These are phyloP conservation scores for Hylomyscus alleni DNA, from an alignment of 2,797 vertebrate genomes.

Conservation along the genomic window DNA sequence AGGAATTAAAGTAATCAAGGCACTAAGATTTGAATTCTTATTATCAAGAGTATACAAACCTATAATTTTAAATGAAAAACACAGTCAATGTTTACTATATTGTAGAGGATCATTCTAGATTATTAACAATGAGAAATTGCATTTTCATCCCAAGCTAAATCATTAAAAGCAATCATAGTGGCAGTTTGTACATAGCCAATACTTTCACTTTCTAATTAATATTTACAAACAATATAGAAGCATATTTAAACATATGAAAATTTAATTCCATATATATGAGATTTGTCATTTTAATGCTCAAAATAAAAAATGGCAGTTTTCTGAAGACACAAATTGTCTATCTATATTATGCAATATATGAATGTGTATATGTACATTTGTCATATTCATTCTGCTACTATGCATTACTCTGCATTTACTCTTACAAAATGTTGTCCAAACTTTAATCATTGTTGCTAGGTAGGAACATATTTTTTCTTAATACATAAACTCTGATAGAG, in stretches of 20 bases:
- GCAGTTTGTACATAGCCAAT: neutral
- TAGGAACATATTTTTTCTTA: neutral
- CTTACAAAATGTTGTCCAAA: neutral
- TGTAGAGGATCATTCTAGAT: neutral
- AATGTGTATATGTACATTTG: neutral
- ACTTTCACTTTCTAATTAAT: neutral
- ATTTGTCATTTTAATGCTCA: neutral
- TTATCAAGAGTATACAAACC: neutral
- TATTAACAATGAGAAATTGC: neutral
- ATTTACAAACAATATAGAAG: neutral
- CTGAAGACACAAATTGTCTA: neutral
- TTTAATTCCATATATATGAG: neutral
- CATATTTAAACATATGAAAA: neutral
- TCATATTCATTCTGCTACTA: neutral
- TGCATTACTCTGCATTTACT: neutral
- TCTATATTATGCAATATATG: neutral
- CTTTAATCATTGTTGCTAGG: neutral
- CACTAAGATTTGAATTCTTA: neutral
- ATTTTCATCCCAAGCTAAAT: neutral
- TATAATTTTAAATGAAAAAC: constrained; percentile 45
- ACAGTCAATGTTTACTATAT: neutral
- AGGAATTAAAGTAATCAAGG: constrained; percentile 18
- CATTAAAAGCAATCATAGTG: neutral
- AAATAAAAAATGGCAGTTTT: neutral
- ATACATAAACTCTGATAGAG: neutral